Evolutionary conservation across 2,797 vertebrate species (phyloP).

Genomic region (Gymnothorax reevesii): DNA sequence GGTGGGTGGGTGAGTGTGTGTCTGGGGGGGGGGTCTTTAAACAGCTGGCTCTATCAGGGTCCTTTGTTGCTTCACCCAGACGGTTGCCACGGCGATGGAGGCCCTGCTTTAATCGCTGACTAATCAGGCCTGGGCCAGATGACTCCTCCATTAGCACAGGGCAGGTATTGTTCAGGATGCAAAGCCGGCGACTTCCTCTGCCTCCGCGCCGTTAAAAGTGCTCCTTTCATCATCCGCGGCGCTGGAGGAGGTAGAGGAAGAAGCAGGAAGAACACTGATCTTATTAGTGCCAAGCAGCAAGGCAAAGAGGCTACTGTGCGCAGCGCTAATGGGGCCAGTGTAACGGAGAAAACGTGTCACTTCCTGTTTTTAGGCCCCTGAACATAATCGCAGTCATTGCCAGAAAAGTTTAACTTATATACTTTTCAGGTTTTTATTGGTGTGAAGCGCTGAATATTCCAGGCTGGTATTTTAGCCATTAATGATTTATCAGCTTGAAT

Average conservation of each 20-base stretch:
- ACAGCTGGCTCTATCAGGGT: slow-evolving; percentile 77
- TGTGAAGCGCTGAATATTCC: slow-evolving; percentile 51
- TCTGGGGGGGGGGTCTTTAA: slow-evolving; percentile 72
- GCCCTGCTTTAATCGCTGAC: slow-evolving; percentile 79
- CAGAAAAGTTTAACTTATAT: not conserved
- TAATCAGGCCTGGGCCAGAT: slow-evolving; percentile 77
- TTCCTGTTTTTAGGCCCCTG: not conserved
- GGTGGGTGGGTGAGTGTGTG: slow-evolving; percentile 62
- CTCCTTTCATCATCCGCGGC: slow-evolving; percentile 43
- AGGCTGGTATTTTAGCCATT: slow-evolving; percentile 67
- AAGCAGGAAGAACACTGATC: slow-evolving; percentile 54
- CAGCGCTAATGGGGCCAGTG: not conserved
- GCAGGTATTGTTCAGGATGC: slow-evolving; percentile 70
- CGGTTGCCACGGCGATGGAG: slow-evolving; percentile 77
- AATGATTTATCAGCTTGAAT: slow-evolving; percentile 72
- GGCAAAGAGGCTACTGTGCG: not conserved
- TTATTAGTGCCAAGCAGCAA: slow-evolving; percentile 52
- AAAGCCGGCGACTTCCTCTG: slow-evolving; percentile 52
- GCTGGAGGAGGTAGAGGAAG: slow-evolving; percentile 42
- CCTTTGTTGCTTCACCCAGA: slow-evolving; percentile 73
- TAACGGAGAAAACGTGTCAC: not conserved
- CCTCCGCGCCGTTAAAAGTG: slow-evolving; percentile 52
- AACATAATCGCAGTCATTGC: no score
- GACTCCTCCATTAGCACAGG: slow-evolving; percentile 74
- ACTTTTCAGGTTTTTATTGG: slow-evolving; percentile 35